phyloP scores from a whole-genome alignment of 2,113 vertebrate genomes.

The Elgaria multicarinata region DNA sequence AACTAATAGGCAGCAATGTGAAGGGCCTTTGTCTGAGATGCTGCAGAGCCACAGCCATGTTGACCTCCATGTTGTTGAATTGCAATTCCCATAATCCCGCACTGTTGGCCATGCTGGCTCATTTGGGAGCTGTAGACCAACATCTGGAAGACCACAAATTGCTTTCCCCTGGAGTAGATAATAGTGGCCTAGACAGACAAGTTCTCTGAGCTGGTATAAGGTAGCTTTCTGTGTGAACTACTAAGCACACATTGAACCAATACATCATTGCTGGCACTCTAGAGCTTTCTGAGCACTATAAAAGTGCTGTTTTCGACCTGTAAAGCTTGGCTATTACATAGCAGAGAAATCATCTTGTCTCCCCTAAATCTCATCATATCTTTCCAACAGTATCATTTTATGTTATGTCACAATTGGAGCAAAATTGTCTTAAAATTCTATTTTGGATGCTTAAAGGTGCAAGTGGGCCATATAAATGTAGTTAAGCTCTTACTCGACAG shows the following conservation, averaged over 20 bases:
- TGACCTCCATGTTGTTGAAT: too few species aligned
- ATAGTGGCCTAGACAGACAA: neutral
- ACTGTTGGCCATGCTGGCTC: too few species aligned
- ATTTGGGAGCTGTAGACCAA: too few species aligned
- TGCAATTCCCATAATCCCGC: too few species aligned
- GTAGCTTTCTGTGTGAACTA: neutral
- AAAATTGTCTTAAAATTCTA: constrained; percentile 9
- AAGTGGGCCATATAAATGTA: constrained; percentile 1
- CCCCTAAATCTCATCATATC: neutral
- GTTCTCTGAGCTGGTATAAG: neutral
- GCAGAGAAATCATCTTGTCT: neutral
- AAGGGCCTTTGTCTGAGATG: neutral
- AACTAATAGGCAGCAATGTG: too few species aligned
- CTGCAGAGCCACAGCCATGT: neutral
- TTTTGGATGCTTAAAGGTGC: constrained; percentile 1
- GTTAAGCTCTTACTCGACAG: neutral
- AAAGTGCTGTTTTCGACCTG: neutral
- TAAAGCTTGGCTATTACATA: neutral
- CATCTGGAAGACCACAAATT: too few species aligned
- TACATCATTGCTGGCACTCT: neutral
- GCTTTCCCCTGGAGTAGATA: neutral
- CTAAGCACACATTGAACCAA: neutral
- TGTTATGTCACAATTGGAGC: neutral
- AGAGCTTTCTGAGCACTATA: neutral
- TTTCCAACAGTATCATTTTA: neutral